Evolutionary conservation across 2,888 invertebrate genomes (phyloP).

Genomic region (Trichogramma evanescens): DNA sequence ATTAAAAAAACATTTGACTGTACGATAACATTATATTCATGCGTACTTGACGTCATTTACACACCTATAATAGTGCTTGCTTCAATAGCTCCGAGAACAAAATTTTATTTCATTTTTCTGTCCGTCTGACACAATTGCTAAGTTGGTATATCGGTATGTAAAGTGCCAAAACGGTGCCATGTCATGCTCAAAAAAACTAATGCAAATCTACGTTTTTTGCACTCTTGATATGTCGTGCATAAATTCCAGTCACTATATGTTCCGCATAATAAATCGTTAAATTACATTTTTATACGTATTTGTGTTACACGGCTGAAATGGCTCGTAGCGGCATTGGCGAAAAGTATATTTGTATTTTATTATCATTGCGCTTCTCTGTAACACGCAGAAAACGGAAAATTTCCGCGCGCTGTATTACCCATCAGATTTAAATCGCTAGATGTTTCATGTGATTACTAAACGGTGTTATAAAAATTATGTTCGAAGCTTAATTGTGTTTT

Average conservation of each 20-base stretch:
- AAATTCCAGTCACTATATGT: background rate
- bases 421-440: background rate
- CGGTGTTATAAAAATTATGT: background rate
- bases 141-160: no score
- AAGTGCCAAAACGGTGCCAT: no score
- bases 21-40: no score
- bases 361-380: background rate
- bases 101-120: no score
- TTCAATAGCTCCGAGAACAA: no score
- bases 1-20: no score
- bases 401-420: background rate
- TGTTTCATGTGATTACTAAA: background rate
- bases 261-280: background rate
- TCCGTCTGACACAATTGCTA: no score
- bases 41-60: no score
- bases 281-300: background rate
- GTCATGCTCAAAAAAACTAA: background rate
- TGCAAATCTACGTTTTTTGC: background rate
- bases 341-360: background rate
- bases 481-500: background rate
- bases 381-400: background rate
- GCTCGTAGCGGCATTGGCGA: background rate
- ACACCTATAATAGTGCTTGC: no score
- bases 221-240: no score
- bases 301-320: background rate